Evolutionary conservation across 2,113 vertebrate species (phyloP).

Genomic region (Hemicordylus capensis): DNA sequence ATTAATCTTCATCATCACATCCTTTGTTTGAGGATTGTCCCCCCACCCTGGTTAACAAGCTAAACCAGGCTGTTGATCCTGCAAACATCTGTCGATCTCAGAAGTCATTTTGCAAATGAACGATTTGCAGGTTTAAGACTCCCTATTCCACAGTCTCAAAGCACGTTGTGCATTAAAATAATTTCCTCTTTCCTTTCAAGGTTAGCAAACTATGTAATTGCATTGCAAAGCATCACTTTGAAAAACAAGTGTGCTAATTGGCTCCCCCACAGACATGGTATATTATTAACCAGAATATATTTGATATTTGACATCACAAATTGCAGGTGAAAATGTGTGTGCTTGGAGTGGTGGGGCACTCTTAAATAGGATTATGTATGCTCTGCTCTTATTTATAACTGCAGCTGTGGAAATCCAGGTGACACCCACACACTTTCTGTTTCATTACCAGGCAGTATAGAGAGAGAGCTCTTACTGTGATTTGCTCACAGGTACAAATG

Average conservation of each 20-base stretch:
- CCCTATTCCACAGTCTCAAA: background rate
- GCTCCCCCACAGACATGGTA: background rate
- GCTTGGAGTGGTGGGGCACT: background rate
- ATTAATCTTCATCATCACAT: background rate
- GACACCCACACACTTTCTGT: constrained; percentile 6
- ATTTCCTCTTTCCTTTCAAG: background rate
- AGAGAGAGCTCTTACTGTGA: constrained; percentile 14
- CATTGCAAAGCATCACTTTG: background rate
- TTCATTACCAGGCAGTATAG: constrained; percentile 17
- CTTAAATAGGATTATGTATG: background rate
- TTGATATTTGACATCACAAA: background rate
- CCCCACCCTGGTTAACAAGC: too few relatives aligned
- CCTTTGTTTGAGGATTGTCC: background rate
- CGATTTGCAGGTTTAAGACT: background rate
- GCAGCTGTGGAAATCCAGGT: constrained; percentile 13
- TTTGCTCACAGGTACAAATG: constrained; percentile 6
- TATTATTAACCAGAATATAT: background rate
- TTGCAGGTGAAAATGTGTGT: background rate
- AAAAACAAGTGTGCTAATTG: background rate
- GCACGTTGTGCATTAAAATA: background rate
- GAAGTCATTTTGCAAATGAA: background rate
- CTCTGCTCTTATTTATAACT: constrained; percentile 22
- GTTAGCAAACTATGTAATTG: constrained; percentile 9
- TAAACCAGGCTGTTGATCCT: background rate
- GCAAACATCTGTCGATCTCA: background rate